These are phyloP conservation scores for Theristus sp. DNA, from an alignment of 2,888 invertebrate genomes.

Conservation along the genomic window DNA sequence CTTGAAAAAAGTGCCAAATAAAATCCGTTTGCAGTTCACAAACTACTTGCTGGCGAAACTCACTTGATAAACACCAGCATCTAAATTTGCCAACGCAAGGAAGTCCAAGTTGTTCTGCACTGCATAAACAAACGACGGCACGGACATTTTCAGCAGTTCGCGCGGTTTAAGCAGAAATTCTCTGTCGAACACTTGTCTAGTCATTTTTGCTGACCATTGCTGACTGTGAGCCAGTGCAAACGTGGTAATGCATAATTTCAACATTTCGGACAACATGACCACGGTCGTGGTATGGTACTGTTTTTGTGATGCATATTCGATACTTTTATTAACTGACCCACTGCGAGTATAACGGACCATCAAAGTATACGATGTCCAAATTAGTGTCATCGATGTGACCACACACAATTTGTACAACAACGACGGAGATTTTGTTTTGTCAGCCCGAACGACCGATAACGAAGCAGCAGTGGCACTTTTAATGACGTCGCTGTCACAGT, in stretches of 20 bases:
- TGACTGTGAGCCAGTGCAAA: slow-evolving; percentile 16
- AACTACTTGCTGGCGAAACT: no score
- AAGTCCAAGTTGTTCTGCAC: slow-evolving; percentile 30
- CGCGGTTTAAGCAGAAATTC: slow-evolving; percentile 22
- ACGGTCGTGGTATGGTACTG: slow-evolving; percentile 21
- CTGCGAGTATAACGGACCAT: slow-evolving; percentile 23
- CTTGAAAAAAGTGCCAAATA: no score
- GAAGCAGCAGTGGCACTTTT: no score
- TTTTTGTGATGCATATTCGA: slow-evolving; percentile 8
- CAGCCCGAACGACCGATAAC: no score
- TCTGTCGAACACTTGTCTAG: slow-evolving; percentile 6
- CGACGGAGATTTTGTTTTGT: no score
- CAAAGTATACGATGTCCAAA: slow-evolving; percentile 21
- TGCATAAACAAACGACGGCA: slow-evolving; percentile 27
- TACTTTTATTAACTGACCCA: not conserved
- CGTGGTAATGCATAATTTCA: slow-evolving; percentile 19
- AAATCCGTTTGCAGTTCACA: no score
- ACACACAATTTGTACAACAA: not conserved
- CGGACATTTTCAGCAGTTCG: slow-evolving; percentile 27
- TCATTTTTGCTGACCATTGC: slow-evolving; percentile 6
- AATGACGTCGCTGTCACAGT: no score
- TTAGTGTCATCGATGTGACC: not conserved
- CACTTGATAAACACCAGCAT: slow-evolving; percentile 29
- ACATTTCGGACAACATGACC: slow-evolving; percentile 22
- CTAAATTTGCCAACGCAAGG: slow-evolving; percentile 25